These are phyloP conservation scores for Stichodactyla helianthus DNA, from an alignment of 64 coral and sea anemone species.

Conservation along the genomic window DNA sequence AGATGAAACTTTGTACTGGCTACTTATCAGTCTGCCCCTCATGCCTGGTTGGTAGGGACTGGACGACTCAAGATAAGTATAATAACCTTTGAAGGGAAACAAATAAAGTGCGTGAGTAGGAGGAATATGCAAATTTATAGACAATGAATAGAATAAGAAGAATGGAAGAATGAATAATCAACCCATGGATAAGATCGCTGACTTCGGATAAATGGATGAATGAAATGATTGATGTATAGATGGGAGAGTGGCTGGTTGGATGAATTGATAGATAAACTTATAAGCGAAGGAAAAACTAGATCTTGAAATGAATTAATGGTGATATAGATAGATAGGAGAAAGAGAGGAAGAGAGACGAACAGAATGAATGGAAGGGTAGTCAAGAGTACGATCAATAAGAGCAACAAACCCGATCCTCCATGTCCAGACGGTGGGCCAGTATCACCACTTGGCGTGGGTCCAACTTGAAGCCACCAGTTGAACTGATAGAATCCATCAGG, in stretches of 20 bases:
- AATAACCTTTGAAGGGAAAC: background rate
- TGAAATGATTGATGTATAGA: no score
- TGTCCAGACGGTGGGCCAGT: constrained; percentile 11
- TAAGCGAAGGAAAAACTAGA: no score
- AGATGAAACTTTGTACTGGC: constrained; percentile 3
- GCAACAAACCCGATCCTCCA: constrained; percentile 16
- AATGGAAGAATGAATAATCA: background rate
- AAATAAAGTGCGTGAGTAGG: background rate
- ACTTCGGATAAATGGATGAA: no score
- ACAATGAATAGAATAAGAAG: background rate
- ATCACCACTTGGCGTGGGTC: background rate
- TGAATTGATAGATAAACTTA: no score
- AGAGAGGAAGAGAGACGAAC: no score
- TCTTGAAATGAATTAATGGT: no score
- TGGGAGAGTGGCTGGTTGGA: no score
- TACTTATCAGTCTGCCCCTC: constrained; percentile 25
- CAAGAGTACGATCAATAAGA: background rate
- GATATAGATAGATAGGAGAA: no score
- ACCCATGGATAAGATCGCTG: no score
- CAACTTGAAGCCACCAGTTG: constrained; percentile 6
- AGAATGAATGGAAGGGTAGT: background rate
- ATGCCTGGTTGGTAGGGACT: constrained; percentile 16
- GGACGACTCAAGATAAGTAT: background rate
- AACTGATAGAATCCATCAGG: background rate
- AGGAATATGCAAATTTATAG: no score